Base-by-base conservation (phyloP, 2,113 vertebrate species). In the Mesembrinibis cayennensis region DNA sequence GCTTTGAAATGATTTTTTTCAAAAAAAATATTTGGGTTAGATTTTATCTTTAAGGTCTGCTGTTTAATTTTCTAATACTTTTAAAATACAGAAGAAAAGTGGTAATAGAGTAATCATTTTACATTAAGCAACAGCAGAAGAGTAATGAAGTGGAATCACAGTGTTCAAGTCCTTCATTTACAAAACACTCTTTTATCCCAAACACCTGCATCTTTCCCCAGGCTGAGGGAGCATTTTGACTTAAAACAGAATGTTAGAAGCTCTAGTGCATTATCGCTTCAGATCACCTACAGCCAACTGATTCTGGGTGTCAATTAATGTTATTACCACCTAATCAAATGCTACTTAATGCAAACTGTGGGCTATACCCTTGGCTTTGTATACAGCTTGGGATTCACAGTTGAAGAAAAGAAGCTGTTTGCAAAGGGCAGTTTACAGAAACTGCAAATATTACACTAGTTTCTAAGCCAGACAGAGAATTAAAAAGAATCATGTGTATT, bases 281-380 rank as follows among this genome's bases (percentile, higher is more conserved):
- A 86, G 87, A 95, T 95, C 87, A 96, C 74, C 94, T 91, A 95
- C 70, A 96, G 84, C 55, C 14, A 4, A 78, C 74, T 90, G 87
- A 95, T 90, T 96, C 93, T 90, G 91, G 95, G 94, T 97, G 93
- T 82, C 94, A 96, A 97, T 97, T 97, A 97, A 93, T 94, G 91
- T 90, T 93, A 94, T 97, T 97, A 95, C 91, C 97, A 95, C 94
- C 91, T 97, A 97, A 95, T 94, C 87, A 97, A 91, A 96, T 88
- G 78, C 78, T 83, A 55, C 74, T 91, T 95, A 94, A 93, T 88
- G 71, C 62, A 95, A 94, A 90, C 91, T 88, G 82, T 82, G 89
- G 53, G 65, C 84, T 95, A 72, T 61, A 95, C 38, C 38, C 71
- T 82, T 58, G 42, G 67, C 74, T 96, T 89, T 70, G 70, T 88